Evolutionary conservation across 2,888 invertebrate species (phyloP).

Genomic region (Scelioninae gen. 2): DNA sequence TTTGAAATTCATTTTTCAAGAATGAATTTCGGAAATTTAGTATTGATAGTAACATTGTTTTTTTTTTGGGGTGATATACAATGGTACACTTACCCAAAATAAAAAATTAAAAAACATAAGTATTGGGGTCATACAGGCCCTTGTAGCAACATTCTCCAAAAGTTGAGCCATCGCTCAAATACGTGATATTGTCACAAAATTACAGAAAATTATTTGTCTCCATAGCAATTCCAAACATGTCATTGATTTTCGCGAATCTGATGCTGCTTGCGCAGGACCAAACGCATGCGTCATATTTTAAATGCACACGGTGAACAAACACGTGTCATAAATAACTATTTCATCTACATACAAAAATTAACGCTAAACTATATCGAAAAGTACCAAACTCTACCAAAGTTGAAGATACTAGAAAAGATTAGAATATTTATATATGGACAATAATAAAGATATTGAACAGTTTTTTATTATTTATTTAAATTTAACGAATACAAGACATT

Average conservation of each 20-base stretch:
- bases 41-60: not conserved
- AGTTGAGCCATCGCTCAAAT: conserved; percentile 80
- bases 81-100: conserved; percentile 83
- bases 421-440: no score
- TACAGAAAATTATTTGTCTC: not conserved
- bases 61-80: not conserved
- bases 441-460: no score
- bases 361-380: no score
- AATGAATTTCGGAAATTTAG: no score
- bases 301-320: no score
- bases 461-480: no score
- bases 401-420: no score
- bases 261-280: conserved; percentile 14
- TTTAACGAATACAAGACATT: no score
- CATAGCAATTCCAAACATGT: conserved; percentile 2
- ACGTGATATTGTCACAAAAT: not conserved
- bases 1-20: no score
- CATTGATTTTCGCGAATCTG: conserved; percentile 38
- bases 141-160: conserved; percentile 83
- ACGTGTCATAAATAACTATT: no score
- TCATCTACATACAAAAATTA: no score
- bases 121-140: conserved; percentile 86
- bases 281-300: conserved; percentile 44
- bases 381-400: no score
- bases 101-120: conserved; percentile 87